Conservation (phyloP, 2,113 vertebrate genomes). For the Rafetus swinhoei region DNA sequence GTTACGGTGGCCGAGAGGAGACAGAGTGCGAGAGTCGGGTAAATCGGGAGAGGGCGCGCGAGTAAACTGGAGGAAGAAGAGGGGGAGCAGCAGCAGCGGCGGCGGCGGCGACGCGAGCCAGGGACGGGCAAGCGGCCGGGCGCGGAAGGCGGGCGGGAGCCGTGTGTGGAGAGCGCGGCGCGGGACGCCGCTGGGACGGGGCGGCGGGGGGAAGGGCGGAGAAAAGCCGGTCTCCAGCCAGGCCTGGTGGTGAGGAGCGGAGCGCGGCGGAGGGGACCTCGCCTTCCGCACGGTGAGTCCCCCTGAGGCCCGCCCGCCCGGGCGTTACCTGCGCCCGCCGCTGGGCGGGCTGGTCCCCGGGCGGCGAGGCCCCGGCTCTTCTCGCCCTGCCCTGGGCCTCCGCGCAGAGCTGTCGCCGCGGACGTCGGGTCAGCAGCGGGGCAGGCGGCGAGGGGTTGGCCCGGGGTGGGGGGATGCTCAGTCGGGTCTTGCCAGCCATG, state of each 20-base stretch:
- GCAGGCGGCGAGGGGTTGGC: no score
- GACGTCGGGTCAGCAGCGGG: neutral
- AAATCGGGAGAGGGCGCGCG: slow-evolving; percentile 38
- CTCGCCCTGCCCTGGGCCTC: neutral
- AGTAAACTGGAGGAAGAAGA: neutral
- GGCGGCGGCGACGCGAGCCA: neutral
- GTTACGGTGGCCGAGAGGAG: slow-evolving; percentile 74
- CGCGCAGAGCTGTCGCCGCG: no score
- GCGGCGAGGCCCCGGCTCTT: neutral
- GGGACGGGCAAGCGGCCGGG: neutral
- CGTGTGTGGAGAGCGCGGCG: neutral
- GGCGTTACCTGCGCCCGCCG: slow-evolving; percentile 35
- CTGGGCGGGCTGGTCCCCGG: no score
- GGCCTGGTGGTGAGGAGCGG: slow-evolving; percentile 13
- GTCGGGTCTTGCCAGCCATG: neutral
- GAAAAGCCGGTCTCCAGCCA: neutral
- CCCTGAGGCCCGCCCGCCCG: no score
- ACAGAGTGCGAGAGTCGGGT: slow-evolving; percentile 30
- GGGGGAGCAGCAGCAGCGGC: neutral
- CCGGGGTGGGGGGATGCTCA: no score
- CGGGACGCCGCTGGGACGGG: neutral
- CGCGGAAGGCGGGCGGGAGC: neutral
- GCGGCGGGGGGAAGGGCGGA: neutral
- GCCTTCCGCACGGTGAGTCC: slow-evolving; percentile 7
- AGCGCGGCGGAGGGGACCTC: neutral